Conservation (phyloP, 2,797 vertebrate species). For the Alcedo atthis region DNA sequence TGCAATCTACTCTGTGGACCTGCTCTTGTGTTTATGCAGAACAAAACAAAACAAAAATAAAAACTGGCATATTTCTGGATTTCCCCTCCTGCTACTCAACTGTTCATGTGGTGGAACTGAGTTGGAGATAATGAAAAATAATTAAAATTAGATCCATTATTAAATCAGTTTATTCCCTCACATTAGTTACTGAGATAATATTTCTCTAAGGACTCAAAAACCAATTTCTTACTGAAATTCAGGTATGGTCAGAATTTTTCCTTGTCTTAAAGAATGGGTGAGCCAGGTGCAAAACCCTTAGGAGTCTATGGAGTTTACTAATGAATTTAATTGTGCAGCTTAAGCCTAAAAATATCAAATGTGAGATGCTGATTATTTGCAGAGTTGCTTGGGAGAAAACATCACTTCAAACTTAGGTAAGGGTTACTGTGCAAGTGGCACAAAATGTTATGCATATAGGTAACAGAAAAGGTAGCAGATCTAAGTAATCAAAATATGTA, state of each 20-base stretch:
- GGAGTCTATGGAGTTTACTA: neutral
- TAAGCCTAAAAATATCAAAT: neutral
- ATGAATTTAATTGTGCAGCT: neutral
- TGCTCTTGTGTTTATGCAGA: neutral
- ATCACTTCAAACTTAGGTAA: neutral
- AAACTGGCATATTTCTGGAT: neutral
- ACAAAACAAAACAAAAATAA: neutral
- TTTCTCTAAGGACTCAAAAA: neutral
- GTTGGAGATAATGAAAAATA: neutral
- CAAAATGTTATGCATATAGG: neutral
- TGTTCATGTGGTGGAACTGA: neutral
- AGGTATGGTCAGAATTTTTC: neutral
- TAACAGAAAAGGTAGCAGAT: neutral
- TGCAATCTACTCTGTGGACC: neutral
- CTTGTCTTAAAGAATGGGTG: neutral
- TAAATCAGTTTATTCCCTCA: neutral
- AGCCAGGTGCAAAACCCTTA: neutral
- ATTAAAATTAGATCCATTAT: neutral
- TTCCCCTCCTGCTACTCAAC: fast-evolving
- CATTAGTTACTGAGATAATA: neutral
- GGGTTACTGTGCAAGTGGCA: neutral
- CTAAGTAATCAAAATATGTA: neutral
- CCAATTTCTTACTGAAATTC: neutral
- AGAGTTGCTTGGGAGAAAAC: neutral
- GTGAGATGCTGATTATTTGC: neutral